Evolutionary conservation across 1,140 invertebrate species (phyloP).

Genomic region (Heliconius hewitsoni): DNA sequence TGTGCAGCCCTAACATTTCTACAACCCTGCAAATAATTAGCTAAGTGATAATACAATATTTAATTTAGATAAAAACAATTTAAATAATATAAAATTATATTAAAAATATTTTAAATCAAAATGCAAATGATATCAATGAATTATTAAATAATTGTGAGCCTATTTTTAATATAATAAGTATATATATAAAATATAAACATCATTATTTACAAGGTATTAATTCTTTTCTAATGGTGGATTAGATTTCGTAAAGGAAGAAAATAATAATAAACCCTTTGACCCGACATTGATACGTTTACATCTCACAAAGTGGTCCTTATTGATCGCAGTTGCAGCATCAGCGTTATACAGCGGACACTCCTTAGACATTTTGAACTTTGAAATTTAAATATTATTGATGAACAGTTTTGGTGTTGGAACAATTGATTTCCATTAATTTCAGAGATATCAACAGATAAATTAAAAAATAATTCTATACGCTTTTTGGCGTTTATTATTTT

Average conservation of each 20-base stretch:
- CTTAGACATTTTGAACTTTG: conserved; percentile 7
- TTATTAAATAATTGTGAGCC: not conserved
- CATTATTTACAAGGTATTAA: too few species aligned
- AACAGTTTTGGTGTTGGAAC: not conserved
- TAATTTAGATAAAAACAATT: not conserved
- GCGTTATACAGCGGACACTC: conserved; percentile 20
- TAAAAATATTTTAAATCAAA: not conserved
- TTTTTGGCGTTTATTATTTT: too few species aligned
- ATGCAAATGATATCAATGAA: not conserved
- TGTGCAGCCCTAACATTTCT: not conserved
- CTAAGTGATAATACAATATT: not conserved
- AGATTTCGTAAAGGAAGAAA: not conserved
- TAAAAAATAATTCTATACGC: too few species aligned
- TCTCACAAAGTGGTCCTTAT: conserved; percentile 56
- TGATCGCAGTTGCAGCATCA: conserved; percentile 65
- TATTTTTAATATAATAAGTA: too few species aligned
- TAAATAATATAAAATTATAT: not conserved
- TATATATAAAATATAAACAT: too few species aligned
- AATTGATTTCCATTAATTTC: not conserved
- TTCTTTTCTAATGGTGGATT: not conserved
- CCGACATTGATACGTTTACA: conserved; percentile 7
- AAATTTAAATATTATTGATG: not conserved
- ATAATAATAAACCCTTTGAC: not conserved
- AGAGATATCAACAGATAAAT: not conserved
- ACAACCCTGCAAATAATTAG: not conserved